These are phyloP conservation scores for Anas platyrhynchos DNA, from an alignment of 2,113 vertebrate species.

Conservation along the genomic window DNA sequence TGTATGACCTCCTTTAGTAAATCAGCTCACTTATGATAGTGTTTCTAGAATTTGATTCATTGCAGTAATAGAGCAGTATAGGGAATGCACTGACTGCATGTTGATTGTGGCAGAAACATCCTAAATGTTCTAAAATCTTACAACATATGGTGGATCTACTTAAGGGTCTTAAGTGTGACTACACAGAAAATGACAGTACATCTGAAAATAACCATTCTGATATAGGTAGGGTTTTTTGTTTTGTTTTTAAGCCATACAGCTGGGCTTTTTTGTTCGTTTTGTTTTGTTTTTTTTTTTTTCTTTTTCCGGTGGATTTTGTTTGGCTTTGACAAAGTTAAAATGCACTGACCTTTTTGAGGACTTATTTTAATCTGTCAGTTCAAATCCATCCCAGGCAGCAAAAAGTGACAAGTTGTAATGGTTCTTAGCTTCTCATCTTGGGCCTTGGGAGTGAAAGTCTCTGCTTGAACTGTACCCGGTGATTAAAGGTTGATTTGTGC, in stretches of 20 bases:
- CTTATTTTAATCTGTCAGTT: slow-evolving; percentile 61
- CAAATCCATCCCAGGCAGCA: slow-evolving; percentile 57
- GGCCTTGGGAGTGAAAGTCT: neutral
- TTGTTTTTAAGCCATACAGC: slow-evolving; percentile 51
- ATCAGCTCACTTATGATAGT: slow-evolving; percentile 66
- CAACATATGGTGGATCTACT: slow-evolving; percentile 49
- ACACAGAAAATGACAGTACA: slow-evolving; percentile 50
- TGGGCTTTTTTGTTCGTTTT: neutral
- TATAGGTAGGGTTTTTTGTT: slow-evolving; percentile 23
- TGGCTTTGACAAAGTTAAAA: slow-evolving; percentile 70
- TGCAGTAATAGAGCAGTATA: slow-evolving; percentile 72
- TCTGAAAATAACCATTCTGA: slow-evolving; percentile 58
- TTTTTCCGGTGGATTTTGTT: slow-evolving; percentile 37
- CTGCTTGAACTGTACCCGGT: neutral
- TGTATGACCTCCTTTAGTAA: slow-evolving; percentile 71
- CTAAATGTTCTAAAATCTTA: slow-evolving; percentile 57
- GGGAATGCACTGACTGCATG: slow-evolving; percentile 76
- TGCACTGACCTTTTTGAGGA: slow-evolving; percentile 74
- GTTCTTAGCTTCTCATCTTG: slow-evolving; percentile 36
- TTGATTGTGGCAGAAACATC: slow-evolving; percentile 72
- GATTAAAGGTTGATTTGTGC: slow-evolving; percentile 3
- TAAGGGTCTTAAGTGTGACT: slow-evolving; percentile 63
- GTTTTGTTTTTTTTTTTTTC: neutral
- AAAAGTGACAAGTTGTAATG: slow-evolving; percentile 26
- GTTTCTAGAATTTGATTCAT: slow-evolving; percentile 71